These are phyloP conservation scores for Caranx ignobilis DNA, from an alignment of 2,113 vertebrate species.

Conservation along the genomic window DNA sequence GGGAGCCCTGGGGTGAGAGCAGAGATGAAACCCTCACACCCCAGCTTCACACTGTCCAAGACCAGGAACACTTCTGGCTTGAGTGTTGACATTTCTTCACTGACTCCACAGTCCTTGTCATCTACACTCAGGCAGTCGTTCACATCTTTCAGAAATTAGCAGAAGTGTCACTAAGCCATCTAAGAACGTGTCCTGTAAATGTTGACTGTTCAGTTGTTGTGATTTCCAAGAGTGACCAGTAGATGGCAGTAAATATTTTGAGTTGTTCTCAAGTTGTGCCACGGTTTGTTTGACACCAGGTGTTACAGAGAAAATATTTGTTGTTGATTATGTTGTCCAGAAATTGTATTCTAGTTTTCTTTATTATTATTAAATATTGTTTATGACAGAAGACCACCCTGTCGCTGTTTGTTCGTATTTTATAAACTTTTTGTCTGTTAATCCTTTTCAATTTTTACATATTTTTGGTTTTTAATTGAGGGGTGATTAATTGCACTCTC, in stretches of 20 bases:
- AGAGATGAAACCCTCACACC: neutral
- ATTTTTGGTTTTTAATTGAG: neutral
- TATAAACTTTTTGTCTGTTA: neutral
- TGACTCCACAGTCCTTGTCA: neutral
- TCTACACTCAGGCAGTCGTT: conserved; percentile 39
- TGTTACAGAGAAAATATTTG: neutral
- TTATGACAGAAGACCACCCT: neutral
- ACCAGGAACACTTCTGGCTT: conserved; percentile 2
- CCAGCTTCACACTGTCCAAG: neutral
- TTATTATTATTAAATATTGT: neutral
- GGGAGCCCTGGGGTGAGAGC: neutral
- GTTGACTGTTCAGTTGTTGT: conserved; percentile 19
- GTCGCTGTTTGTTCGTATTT: neutral
- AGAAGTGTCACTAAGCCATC: neutral
- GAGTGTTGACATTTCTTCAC: conserved; percentile 17
- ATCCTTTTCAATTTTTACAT: neutral
- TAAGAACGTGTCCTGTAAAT: neutral
- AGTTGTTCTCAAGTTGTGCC: conserved; percentile 21
- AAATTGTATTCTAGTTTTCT: neutral
- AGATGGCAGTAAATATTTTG: conserved; percentile 75
- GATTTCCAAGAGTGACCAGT: conserved; percentile 51
- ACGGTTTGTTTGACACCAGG: conserved; percentile 14
- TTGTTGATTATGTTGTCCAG: conserved; percentile 4
- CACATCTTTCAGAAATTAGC: conserved; percentile 39
- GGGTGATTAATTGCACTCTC: neutral